Evolutionary conservation across 2,888 invertebrate species (phyloP), one percentile per base, ranked within the genome.

Genomic region (Hirtodrosophila duncani): DNA sequence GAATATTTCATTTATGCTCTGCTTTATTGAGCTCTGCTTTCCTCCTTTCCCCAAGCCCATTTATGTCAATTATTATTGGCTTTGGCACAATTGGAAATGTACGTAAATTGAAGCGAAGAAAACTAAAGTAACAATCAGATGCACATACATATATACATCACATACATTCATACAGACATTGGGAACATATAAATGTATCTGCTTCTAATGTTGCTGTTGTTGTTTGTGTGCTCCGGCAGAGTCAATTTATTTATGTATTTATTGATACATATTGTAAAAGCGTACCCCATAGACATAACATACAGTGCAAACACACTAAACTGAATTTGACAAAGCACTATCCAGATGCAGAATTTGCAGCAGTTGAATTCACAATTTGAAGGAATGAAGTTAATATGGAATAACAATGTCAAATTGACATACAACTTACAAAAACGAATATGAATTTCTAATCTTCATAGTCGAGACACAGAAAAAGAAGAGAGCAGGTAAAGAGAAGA

Each of bases 91-190:
- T 71, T 77, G 72, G 63, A 67, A 66, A 60, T 50, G 48, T 62
- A 75, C 69, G 72, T 72, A 80, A 77, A 77, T 80, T 77, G 77
- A 77, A 72, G 77, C 56, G 39, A 67, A 53, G 62, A 77, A 71
- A 72, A 69, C 74, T 69, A 67, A 53, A 70, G 70, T 65, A 44
- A 59, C 45, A 33, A 51, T 4, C 9, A n/a, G n/a, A n/a, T n/a
- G n/a, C n/a, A n/a, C n/a, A n/a, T n/a, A n/a, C n/a, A n/a, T n/a
- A n/a, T n/a, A n/a, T n/a, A n/a, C n/a, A n/a, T n/a, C n/a, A n/a
- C n/a, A n/a, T n/a, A n/a, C n/a, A n/a, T n/a, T n/a, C n/a, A n/a
- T n/a, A n/a, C n/a, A n/a, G n/a, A n/a, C n/a, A 34, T 31, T 34
- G 18, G 3, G 29, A 23, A 52, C 29, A 49, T 51, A 23, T 24